Evolutionary conservation across 2,797 vertebrate genomes (phyloP).

Genomic region (Buceros bicornis): DNA sequence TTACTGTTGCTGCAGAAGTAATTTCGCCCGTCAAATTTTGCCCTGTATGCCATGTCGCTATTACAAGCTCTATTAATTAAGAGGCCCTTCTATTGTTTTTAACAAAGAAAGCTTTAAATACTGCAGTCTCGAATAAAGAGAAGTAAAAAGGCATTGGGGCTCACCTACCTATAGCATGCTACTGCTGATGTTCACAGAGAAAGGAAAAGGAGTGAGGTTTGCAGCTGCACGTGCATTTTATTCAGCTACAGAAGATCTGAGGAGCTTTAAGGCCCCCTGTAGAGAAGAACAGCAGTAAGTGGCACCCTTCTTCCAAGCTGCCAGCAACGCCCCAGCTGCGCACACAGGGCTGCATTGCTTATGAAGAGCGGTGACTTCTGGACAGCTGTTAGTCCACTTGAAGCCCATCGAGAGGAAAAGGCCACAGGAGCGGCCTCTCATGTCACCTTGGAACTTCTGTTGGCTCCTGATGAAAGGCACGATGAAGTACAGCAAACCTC

Average conservation of each 20-base stretch:
- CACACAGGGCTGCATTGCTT: not conserved
- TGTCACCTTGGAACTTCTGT: not conserved
- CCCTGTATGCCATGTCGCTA: not conserved
- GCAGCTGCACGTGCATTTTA: not conserved
- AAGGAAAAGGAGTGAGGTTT: not conserved
- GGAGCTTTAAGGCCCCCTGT: not conserved
- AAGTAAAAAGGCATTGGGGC: fast-evolving
- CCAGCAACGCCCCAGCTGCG: not conserved
- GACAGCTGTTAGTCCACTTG: not conserved
- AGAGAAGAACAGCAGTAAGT: not conserved
- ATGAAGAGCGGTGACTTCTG: not conserved
- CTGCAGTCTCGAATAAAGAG: not conserved
- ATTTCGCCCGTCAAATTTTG: slow-evolving; percentile 31
- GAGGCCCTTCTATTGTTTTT: not conserved
- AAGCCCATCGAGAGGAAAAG: not conserved
- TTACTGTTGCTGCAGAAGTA: slow-evolving; percentile 43
- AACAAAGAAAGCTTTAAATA: slow-evolving; percentile 18
- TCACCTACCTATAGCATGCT: not conserved
- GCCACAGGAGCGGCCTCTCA: not conserved
- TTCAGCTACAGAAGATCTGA: not conserved
- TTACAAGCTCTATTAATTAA: slow-evolving; percentile 51
- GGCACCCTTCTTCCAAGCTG: not conserved
- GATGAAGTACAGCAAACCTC: not conserved
- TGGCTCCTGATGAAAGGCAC: not conserved
- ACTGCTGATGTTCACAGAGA: not conserved